Percentiles rank a stretch among this genome's conserved stretches.
Conservation (phyloP, 2,888 invertebrate genomes). For the Clostera curtula region DNA sequence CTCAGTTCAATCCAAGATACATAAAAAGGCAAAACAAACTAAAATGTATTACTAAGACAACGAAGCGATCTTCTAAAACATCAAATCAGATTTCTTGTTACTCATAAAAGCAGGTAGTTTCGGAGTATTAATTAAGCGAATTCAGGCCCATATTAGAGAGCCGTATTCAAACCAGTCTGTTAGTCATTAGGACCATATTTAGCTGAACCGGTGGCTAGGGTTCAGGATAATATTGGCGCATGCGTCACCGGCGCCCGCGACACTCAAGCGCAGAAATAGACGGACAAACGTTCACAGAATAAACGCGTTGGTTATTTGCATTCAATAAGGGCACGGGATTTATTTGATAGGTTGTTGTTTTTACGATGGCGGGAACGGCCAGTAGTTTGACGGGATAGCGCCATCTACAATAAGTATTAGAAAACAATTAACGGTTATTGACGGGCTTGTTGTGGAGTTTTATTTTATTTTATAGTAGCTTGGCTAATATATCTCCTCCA, state of each 20-base stretch:
- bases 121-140: slow-evolving; percentile 6
- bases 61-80: too few relatives aligned
- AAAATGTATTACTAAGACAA: too few relatives aligned
- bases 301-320: slow-evolving; percentile 18
- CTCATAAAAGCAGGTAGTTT: not conserved
- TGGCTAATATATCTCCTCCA: too few relatives aligned
- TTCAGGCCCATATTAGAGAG: slow-evolving; percentile 11
- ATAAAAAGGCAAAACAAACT: too few relatives aligned
- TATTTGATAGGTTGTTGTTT: not conserved
- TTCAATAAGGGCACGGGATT: slow-evolving; percentile 5
- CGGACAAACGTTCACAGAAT: slow-evolving; percentile 18
- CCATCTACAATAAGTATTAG: too few relatives aligned
- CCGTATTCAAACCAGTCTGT: slow-evolving; percentile 25
- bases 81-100: not conserved
- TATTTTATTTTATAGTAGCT: too few relatives aligned
- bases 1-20: too few relatives aligned
- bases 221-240: slow-evolving; percentile 42
- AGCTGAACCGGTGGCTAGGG: slow-evolving; percentile 35
- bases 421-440: too few relatives aligned
- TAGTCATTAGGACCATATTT: slow-evolving; percentile 51
- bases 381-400: not conserved
- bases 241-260: slow-evolving; percentile 53
- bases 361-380: not conserved
- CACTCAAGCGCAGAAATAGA: slow-evolving; percentile 30
- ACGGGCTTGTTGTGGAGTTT: too few relatives aligned